Percentiles rank a stretch among this genome's conserved stretches.
Conservation (phyloP, 2,113 vertebrate species). For the Coracopsis vasa region DNA sequence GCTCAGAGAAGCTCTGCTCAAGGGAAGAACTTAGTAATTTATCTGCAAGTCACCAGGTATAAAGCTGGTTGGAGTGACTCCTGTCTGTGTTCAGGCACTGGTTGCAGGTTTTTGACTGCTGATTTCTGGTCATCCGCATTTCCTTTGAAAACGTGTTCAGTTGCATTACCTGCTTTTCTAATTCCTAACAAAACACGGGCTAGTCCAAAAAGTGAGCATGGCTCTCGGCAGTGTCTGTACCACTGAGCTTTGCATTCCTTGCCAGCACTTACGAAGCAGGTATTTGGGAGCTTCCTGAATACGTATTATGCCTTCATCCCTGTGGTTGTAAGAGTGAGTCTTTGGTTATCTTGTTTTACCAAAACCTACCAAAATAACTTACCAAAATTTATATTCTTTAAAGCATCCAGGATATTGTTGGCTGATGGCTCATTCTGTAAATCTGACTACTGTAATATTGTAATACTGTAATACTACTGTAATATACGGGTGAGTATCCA, state of each 20-base stretch:
- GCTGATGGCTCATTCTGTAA: neutral
- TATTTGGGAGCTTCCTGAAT: neutral
- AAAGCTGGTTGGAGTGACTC: neutral
- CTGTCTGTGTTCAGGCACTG: neutral
- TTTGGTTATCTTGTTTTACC: neutral
- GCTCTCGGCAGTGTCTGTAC: neutral
- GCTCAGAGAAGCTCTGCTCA: neutral
- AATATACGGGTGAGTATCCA: neutral
- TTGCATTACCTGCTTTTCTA: neutral
- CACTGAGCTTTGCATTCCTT: neutral
- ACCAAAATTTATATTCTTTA: neutral
- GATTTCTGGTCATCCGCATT: neutral
- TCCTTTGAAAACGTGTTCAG: neutral
- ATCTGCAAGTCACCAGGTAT: neutral
- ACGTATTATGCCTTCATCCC: neutral
- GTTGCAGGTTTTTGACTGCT: neutral
- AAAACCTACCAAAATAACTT: neutral
- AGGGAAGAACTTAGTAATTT: neutral
- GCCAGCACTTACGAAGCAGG: neutral
- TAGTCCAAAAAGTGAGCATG: neutral
- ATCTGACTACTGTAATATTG: neutral
- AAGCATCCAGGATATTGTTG: neutral
- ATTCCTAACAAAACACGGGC: neutral
- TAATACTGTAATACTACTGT: neutral
- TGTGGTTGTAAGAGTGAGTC: neutral